Evolutionary conservation across 2,113 vertebrate genomes (phyloP), one percentile per base, ranked within the genome.

Genomic region (Charadrius vociferus): DNA sequence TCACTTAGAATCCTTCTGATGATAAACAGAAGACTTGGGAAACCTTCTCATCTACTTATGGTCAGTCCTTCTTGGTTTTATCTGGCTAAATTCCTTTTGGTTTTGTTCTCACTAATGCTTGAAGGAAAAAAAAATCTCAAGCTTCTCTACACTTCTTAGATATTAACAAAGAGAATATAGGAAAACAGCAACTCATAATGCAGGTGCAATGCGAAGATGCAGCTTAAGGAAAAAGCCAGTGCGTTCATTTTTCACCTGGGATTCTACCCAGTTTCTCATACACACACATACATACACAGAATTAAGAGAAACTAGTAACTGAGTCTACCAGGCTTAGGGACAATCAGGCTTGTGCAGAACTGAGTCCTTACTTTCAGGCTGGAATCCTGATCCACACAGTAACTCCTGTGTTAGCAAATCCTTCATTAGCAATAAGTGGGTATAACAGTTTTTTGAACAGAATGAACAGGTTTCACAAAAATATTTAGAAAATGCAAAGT

Each of bases 381-480:
- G 24, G 5, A 80, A 81, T 66, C 12, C 5, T 30, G 15, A 26
- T 53, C 30, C 21, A 36, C 6, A 11, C 0, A 2, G n/a, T 37
- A 85, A 62, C 24, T 45, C 37, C 16, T 39, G 5, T 43, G 32
- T 47, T 22, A 82, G 50, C 7, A 24, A 23, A 63, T 20, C 24
- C 88, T 88, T 90, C 85, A 71, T 83, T 79, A 95, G 77, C 65
- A 66, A 29, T 82, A 41, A 71, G 22, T 83, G 61, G 63, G 63
- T 83, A 47, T 78, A 80, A 73, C 34, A 78, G 41, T 3, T 37
- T 90, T 94, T 82, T 86, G 12, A 86, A 68, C 7, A 39, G 43
- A 90, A 81, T 12, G 21, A 89, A 92, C 22, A 72, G 7, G 61
- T 95, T 86, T 94, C 49, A 93, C 70, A 93, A 71, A 92, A 93